Base-by-base conservation (phyloP, 2,888 invertebrate genomes). In the Caenorhabditis sp. region DNA sequence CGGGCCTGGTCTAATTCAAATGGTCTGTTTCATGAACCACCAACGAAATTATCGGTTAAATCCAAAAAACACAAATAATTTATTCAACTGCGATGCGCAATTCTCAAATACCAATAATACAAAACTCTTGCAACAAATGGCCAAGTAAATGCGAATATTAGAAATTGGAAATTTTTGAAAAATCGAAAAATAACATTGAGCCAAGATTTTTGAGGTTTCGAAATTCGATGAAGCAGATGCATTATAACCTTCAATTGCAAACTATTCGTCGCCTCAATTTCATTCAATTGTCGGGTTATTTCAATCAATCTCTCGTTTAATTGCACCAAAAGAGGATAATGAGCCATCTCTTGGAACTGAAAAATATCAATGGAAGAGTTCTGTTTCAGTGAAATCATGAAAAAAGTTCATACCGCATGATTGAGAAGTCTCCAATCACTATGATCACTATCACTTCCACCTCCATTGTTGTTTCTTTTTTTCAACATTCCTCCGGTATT, bases 261-360 rank as follows among this genome's bases (percentile, higher is more conserved):
- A 1, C 78, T 70, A 59, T 83, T 83, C 8, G 83, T 82, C 0
- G 77, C 65, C 63, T 82, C 80, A 14, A 83, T 74, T 50, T 78
- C 81, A 60, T 81, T 74, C 36, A 83, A 64, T 54, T 83, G 83
- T 12, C 77, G 43, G 17, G 80, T 79, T 31, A 83, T 70, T 58
- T 76, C 67, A 57, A 77, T 70, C 3, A 83, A 59, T 52, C 82
- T 82, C 61, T 82, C 81, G 49, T 83, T 81, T 25, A 83, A 67
- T 56, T 83, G 83, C 52, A 80, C 73, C 10, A 83, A 43, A 3
- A 82, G 68, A 5, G 83, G 83, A 36, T 79, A 82, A 63, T 78
- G 74, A 63, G 80, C 78, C 54, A 78, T 76, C 68, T 83, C 83
- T 67, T 83, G 77, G 66, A 83, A 77, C 77, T 80, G 69, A 8